Base-by-base conservation (phyloP, 2,888 invertebrate species). In the Drosophila paramelanica region DNA sequence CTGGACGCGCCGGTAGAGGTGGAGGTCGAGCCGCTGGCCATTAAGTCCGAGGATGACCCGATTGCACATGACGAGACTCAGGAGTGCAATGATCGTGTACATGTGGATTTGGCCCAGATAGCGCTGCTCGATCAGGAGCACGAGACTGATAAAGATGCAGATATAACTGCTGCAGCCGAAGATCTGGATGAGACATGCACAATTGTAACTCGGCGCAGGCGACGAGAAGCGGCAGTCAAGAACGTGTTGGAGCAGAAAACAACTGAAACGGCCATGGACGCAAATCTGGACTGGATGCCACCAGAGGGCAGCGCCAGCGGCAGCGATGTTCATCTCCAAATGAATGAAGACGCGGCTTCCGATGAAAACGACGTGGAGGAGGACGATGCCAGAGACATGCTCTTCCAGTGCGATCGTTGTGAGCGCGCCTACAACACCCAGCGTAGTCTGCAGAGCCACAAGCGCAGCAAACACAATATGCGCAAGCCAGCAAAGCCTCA, bases 361-460 rank as follows among this genome's bases (percentile, higher is more conserved):
- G 68, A 77, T 42, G 66, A 70, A 0, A 68, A 72, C 49, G 53
- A 67, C 31, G 62, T 60, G 1, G 68, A 75, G n/a, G 43, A 62
- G 6, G 64, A 70, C n/a, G 68, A 75, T n/a, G 42, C 77, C 5
- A 67, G 72, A n/a, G 79, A 87, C 6, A 81, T 89, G 72, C 81
- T 84, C 6, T 90, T 84, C 43, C 73, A 81, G 20, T 91, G 91
- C 53, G 82, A 80, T 20, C 73, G 72, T 14, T 91, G 90, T 50
- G 80, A 84, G 3, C 81, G 90, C 2, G 79, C 84, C 10, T 91
- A 91, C 65, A 80, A 70, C 41, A 83, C 79, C 5, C 89, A 88
- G 42, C 89, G 83, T 3, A 84, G 90, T 8, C 68, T 90, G n/a
- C 77, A 82, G 47, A 85, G 82, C 17, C 90, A 91, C 49, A 74